Evolutionary conservation across 1,140 invertebrate genomes (phyloP).

Genomic region (Euglossa dilemma): DNA sequence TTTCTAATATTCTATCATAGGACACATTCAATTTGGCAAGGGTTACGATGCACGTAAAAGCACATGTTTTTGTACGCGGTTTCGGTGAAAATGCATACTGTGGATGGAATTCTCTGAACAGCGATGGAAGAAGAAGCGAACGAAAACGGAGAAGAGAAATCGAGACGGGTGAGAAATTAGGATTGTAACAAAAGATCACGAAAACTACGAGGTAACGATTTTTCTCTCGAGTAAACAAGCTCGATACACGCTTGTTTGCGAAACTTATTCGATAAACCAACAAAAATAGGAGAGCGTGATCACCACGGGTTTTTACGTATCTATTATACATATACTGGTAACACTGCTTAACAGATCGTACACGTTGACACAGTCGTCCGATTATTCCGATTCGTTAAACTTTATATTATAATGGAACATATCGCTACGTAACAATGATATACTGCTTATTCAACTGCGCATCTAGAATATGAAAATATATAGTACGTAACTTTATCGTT

Average conservation of each 20-base stretch:
- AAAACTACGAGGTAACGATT: slow-evolving; percentile 50
- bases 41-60: slow-evolving; percentile 5
- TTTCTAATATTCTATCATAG: slow-evolving; percentile 30
- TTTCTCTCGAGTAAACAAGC: slow-evolving; percentile 16
- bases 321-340: slow-evolving; percentile 51
- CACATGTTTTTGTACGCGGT: slow-evolving; percentile 5
- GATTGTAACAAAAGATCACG: neutral
- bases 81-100: slow-evolving; percentile 5
- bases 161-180: neutral
- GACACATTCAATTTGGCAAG: slow-evolving; percentile 46
- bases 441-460: slow-evolving; percentile 44
- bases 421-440: slow-evolving; percentile 47
- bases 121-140: neutral
- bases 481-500: slow-evolving; percentile 5
- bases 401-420: slow-evolving; percentile 32
- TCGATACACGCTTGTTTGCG: neutral
- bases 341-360: slow-evolving; percentile 51
- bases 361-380: slow-evolving; percentile 32
- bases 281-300: slow-evolving; percentile 38
- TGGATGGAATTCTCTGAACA: neutral
- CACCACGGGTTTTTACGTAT: slow-evolving; percentile 19
- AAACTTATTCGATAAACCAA: slow-evolving; percentile 21
- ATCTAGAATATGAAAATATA: slow-evolving; percentile 35
- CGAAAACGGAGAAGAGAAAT: slow-evolving; percentile 11
- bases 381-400: slow-evolving; percentile 21